Conservation (phyloP, 2,113 vertebrate genomes). For the Rhabdomys dilectus region DNA sequence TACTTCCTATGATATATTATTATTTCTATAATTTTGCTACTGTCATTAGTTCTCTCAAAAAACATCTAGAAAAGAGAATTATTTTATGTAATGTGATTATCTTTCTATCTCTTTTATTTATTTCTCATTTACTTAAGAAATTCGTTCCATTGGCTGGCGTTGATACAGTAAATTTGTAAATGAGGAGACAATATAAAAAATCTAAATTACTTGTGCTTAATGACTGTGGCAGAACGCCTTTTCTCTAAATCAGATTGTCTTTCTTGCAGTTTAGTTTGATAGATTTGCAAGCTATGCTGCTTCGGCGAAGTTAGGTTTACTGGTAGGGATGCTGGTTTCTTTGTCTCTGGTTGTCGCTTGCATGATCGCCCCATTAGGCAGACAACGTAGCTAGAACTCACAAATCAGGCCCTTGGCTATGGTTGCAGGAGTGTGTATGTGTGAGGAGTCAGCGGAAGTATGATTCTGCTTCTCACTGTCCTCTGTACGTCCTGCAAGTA, state of each 20-base stretch:
- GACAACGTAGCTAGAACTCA: slow-evolving; percentile 94
- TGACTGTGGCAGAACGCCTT: slow-evolving; percentile 94
- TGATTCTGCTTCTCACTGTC: slow-evolving; percentile 83
- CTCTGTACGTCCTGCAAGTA: slow-evolving; percentile 78
- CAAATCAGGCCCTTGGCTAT: slow-evolving; percentile 92
- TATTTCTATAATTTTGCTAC: slow-evolving; percentile 87
- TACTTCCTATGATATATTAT: slow-evolving; percentile 87
- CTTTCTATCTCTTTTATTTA: slow-evolving; percentile 94
- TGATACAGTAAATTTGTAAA: slow-evolving; percentile 94
- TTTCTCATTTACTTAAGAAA: slow-evolving; percentile 95
- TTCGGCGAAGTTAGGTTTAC: slow-evolving; percentile 89
- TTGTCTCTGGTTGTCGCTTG: slow-evolving; percentile 97
- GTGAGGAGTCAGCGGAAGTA: slow-evolving; percentile 83
- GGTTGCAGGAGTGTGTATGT: slow-evolving; percentile 87
- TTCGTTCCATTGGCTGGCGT: slow-evolving; percentile 94
- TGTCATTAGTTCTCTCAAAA: slow-evolving; percentile 88
- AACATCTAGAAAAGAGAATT: slow-evolving; percentile 89
- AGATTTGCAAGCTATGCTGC: slow-evolving; percentile 91
- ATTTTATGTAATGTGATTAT: slow-evolving; percentile 93
- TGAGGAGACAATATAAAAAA: slow-evolving; percentile 92
- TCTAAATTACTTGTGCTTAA: slow-evolving; percentile 95
- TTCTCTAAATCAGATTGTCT: slow-evolving; percentile 96
- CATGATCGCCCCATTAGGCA: slow-evolving; percentile 99
- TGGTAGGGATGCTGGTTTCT: slow-evolving; percentile 92
- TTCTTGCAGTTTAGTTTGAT: slow-evolving; percentile 93